Conservation (phyloP, 2,888 invertebrate genomes). For the Agonopterix alstromeriana region DNA sequence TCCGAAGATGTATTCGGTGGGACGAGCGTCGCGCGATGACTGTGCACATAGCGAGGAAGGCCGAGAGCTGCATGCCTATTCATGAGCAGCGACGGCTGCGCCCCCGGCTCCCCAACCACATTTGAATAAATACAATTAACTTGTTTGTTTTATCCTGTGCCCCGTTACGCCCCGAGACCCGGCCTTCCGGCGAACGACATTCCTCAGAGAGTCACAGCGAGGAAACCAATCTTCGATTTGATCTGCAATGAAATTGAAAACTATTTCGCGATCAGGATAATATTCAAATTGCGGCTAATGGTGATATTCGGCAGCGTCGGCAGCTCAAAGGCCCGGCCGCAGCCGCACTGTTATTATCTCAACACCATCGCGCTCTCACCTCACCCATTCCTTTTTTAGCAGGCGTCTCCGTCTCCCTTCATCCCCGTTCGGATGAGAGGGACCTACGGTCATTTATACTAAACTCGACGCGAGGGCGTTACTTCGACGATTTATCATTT, state of each 20-base stretch:
- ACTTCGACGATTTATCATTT: conserved; percentile 74
- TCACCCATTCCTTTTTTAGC: conserved; percentile 68
- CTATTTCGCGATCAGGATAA: conserved; percentile 40
- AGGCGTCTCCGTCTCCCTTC: conserved; percentile 60
- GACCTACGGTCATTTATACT: conserved; percentile 58
- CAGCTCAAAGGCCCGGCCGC: conserved; percentile 52
- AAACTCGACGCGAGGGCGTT: conserved; percentile 66
- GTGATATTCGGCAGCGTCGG: conserved; percentile 61
- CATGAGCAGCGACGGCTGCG: conserved; percentile 65
- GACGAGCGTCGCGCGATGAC: conserved; percentile 36
- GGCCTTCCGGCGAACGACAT: conserved; percentile 44
- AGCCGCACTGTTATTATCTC: conserved; percentile 74
- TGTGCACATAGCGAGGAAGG: conserved; percentile 54
- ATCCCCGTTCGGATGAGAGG: conserved; percentile 35
- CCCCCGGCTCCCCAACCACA: conserved; percentile 43
- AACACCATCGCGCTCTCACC: conserved; percentile 72
- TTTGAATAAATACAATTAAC: conserved; percentile 77
- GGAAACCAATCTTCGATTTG: no score
- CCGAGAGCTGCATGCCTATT: conserved; percentile 56
- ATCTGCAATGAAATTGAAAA: conserved; percentile 33
- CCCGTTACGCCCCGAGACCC: conserved; percentile 47
- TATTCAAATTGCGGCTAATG: conserved; percentile 65
- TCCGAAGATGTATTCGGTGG: conserved; percentile 16
- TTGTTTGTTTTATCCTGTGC: conserved; percentile 68
- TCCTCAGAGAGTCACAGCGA: conserved; percentile 17